Evolutionary conservation across 1,140 invertebrate genomes (phyloP), one percentile per base, ranked within the genome.

Genomic region (Drosophila triauraria): DNA sequence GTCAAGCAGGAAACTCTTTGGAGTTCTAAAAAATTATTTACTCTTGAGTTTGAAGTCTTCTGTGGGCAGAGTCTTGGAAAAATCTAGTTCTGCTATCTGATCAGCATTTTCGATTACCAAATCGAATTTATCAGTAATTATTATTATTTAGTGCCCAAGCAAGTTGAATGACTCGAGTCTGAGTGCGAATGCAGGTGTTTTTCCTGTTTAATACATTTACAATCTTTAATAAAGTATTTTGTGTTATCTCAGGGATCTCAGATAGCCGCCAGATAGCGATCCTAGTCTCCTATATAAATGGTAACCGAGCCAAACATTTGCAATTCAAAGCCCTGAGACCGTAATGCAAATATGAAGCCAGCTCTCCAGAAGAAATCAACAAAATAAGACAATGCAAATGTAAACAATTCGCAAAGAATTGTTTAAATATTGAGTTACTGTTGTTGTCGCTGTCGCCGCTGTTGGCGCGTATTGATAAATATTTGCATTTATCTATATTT

Each of bases 401-500:
- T 74, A 78, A 78, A 78, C 76, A 78, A 64, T 65, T 79, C 59
- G 44, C 46, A 63, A 78, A 47, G 76, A 78, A 70, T 79, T 78
- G 58, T 79, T 80, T 79, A 78, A 78, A 78, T 78, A 78, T 78
- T 69, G 74, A 77, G 62, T 56, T 76, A 46, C 48, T 46, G 42
- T 40, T 27, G 23, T n/a, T n/a, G 20, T 30, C 32, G 43, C 46
- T 61, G 30, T 30, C 20, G 35, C 13, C 27, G 43, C 20, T 35
- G 30, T 8, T 30, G 56, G n/a, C 44, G 32, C 46, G 44, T 61
- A 75, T 75, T 77, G 74, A 77, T 77, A 77, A 77, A 77, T 60
- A 78, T 78, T 78, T 78, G 63, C 75, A 78, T 78, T 78, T 78
- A 76, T 76, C 72, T 76, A 76, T 76, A 76, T 76, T 76, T 76